These are phyloP conservation scores for Hemibagrus wyckioides DNA, from an alignment of 2,113 vertebrate species.

Conservation along the genomic window DNA sequence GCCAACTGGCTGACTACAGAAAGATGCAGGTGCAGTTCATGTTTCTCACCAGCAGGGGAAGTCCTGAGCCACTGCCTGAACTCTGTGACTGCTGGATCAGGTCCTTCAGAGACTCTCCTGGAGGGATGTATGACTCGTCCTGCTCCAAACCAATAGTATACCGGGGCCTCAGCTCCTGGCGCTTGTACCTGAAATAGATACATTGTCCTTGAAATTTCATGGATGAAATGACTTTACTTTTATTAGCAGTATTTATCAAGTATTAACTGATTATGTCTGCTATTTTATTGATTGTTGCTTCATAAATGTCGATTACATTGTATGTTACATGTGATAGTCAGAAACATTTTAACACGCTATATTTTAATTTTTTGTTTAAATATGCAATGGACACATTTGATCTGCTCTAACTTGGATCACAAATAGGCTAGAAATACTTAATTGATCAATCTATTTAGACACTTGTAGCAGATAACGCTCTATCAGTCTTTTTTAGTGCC, in stretches of 20 bases:
- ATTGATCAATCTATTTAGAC: not conserved
- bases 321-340: not conserved
- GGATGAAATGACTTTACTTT: not conserved
- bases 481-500: not conserved
- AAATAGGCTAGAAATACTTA: not conserved
- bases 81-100: slow-evolving; percentile 94
- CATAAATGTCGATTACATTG: not conserved
- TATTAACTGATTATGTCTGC: not conserved
- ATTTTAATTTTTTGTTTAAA: not conserved
- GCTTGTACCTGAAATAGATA: slow-evolving; percentile 78
- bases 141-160: slow-evolving; percentile 93
- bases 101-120: slow-evolving; percentile 92
- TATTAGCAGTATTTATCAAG: not conserved
- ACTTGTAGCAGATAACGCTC: not conserved
- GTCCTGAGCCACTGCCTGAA: slow-evolving; percentile 95
- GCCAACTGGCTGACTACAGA: not conserved
- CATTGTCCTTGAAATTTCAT: not conserved
- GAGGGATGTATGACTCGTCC: slow-evolving; percentile 89
- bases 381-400: not conserved
- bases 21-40: slow-evolving; percentile 19
- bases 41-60: slow-evolving; percentile 94
- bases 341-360: too few species aligned
- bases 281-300: not conserved
- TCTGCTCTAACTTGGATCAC: not conserved
- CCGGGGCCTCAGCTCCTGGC: slow-evolving; percentile 82